A percentile compares a stretch with the other conserved stretches of the same genome.
Evolutionary conservation across 2,113 vertebrate genomes (phyloP).

Genomic region (Pygoscelis adeliae): DNA sequence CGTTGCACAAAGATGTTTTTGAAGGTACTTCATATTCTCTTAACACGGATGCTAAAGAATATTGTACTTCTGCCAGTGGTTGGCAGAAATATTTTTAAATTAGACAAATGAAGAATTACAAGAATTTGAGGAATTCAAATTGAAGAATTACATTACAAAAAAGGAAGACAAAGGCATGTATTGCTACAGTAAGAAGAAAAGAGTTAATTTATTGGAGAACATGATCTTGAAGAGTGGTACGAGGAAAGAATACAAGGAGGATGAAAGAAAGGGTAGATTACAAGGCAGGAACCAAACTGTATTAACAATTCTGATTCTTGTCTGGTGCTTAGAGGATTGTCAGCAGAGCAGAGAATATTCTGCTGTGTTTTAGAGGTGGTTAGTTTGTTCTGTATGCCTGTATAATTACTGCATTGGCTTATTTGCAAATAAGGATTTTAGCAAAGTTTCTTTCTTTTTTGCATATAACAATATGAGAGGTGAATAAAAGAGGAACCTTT

Average conservation of each 20-base stretch:
- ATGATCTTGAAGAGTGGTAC: not conserved
- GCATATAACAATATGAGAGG: not conserved
- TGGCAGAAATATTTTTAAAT: not conserved
- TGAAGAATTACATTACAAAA: not conserved
- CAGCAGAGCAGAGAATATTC: not conserved
- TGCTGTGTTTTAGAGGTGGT: not conserved
- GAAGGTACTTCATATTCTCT: not conserved
- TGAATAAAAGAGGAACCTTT: not conserved
- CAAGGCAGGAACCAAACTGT: not conserved
- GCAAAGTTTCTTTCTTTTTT: not conserved
- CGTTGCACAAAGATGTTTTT: not conserved
- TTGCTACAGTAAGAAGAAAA: not conserved
- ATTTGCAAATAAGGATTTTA: not conserved
- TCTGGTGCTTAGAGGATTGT: not conserved
- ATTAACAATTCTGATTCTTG: not conserved
- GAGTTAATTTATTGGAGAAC: not conserved
- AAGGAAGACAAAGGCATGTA: not conserved
- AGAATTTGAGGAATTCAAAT: not conserved
- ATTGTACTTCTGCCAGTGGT: not conserved
- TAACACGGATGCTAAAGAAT: not conserved
- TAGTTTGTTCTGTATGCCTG: not conserved
- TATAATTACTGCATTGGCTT: not conserved
- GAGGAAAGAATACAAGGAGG: not conserved
- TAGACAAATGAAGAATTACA: not conserved
- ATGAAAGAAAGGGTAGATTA: not conserved